Percentiles rank a stretch among this genome's conserved stretches.
phyloP scores from a whole-genome alignment of 2,888 invertebrate species.

The Drosophila atroscutellata region DNA sequence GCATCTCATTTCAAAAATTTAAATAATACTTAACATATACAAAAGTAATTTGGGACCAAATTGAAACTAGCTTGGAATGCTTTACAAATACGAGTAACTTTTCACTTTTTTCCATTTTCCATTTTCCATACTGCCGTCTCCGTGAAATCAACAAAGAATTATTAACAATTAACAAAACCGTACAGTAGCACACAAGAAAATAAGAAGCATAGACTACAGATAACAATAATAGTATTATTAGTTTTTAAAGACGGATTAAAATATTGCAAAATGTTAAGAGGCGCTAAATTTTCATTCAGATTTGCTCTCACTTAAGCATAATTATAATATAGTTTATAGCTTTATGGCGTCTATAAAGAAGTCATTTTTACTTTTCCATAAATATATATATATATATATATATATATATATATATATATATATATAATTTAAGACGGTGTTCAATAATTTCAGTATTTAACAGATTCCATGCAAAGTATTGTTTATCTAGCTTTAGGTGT shows the following conservation, averaged over 20 bases:
- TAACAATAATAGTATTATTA: constrained; percentile 45
- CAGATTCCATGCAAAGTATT: constrained; percentile 42
- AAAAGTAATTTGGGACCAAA: constrained; percentile 71
- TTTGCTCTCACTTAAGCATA: constrained; percentile 46
- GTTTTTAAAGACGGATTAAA: constrained; percentile 59
- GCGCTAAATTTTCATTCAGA: constrained; percentile 23
- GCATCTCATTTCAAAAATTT: constrained; percentile 42
- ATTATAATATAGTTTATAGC: constrained; percentile 47
- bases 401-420: constrained; percentile 11
- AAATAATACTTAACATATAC: constrained; percentile 68
- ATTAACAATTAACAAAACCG: constrained; percentile 51
- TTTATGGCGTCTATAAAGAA: constrained; percentile 51
- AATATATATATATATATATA: constrained; percentile 7
- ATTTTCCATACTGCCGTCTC: constrained; percentile 13
- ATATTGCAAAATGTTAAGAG: constrained; percentile 68
- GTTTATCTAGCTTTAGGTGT: constrained; percentile 38
- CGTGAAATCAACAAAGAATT: constrained; percentile 49
- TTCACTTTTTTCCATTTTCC: constrained; percentile 8
- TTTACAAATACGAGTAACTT: constrained; percentile 57
- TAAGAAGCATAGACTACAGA: constrained; percentile 32
- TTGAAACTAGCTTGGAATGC: constrained; percentile 73
- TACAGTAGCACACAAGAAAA: constrained; percentile 28
- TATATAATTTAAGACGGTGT: constrained; percentile 25
- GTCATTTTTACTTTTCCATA: constrained; percentile 6
- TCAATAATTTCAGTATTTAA: constrained; percentile 42